Base-by-base conservation (phyloP, 2,797 vertebrate genomes). In the Parambassis ranga region DNA sequence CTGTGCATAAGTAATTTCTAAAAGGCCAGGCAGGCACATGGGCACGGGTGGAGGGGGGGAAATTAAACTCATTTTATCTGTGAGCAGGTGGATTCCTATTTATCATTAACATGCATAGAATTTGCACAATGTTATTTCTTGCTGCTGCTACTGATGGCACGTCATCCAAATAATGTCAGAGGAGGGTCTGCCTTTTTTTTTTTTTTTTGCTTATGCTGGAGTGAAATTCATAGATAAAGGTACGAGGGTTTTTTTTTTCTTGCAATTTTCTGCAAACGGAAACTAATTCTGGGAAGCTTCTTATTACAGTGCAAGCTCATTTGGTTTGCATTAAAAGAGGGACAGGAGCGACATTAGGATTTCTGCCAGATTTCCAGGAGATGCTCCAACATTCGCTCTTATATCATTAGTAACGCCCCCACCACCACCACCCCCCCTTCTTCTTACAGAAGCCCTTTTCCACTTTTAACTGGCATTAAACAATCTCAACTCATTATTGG, bases 101-200 rank as follows among this genome's bases (percentile, higher is more conserved):
- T 98, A 98, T 99, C 96, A 99, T 99, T 99, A 99, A 95, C 97
- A 98, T 99, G 96, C 97, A 99, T 99, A 97, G 97, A 98, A 98
- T 99, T 98, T 96, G 94, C 96, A 95, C 96, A 96, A 94, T 96
- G 95, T 97, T 98, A 98, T 98, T 98, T 95, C 94, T 97, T 92
- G 93, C 89, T 69, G 83, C 89, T 76, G 76, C 85, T 93, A 97
- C 95, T 97, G 97, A 97, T 98, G 97, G 96, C 96, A 98, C 96
- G 96, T 98, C 88, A 97, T 95, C 97, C 95, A 98, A 98, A 98
- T 98, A 98, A 98, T 98, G 96, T 97, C 92, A 94, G 95, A 96
- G 94, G 89, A 88, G 84, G 88, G 87, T 87, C 79, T 64, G 71
- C 39, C 66, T 58, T 38, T 61, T 60, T 50, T 68, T 71, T 69